These are phyloP conservation scores for Catostomus latipinnis DNA, from an alignment of 2,797 vertebrate genomes.

Conservation along the genomic window DNA sequence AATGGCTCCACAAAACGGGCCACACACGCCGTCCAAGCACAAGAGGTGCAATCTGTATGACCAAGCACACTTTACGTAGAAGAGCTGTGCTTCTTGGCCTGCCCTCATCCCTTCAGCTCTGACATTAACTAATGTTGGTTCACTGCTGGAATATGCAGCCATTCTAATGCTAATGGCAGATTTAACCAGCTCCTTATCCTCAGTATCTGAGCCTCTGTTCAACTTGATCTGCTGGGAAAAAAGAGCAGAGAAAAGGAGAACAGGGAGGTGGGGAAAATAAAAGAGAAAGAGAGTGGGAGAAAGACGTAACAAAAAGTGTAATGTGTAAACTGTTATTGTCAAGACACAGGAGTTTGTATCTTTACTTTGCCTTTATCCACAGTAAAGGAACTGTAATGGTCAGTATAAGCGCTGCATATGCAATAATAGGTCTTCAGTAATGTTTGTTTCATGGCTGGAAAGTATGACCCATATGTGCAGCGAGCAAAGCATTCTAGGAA, in stretches of 20 bases:
- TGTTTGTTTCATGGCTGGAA: conserved; percentile 47
- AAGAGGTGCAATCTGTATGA: conserved; percentile 59
- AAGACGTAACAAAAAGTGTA: conserved; percentile 23
- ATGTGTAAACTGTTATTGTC: conserved; percentile 28
- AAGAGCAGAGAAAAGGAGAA: conserved; percentile 40
- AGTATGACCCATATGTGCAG: conserved; percentile 52
- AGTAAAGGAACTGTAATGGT: conserved; percentile 36
- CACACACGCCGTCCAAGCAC: conserved; percentile 61
- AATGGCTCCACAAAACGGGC: conserved; percentile 55
- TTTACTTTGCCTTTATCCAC: conserved; percentile 30
- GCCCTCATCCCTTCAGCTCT: conserved; percentile 68
- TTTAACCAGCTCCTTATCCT: conserved; percentile 78
- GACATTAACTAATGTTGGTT: conserved; percentile 80
- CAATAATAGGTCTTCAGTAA: conserved; percentile 13
- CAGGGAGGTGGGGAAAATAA: conserved; percentile 49
- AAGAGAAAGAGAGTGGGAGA: conserved; percentile 45
- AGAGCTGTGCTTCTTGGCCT: conserved; percentile 61
- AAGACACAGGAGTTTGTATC: conserved; percentile 31
- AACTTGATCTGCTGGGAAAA: conserved; percentile 63
- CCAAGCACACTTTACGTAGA: conserved; percentile 57
- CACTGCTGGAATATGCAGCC: conserved; percentile 73
- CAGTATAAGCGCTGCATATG: not conserved
- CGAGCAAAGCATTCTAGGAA: conserved; percentile 61
- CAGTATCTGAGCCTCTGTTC: conserved; percentile 66
- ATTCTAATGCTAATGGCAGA: conserved; percentile 78